Conservation (phyloP, 2,888 invertebrate species). For the Rhaphigaster nebulosa region DNA sequence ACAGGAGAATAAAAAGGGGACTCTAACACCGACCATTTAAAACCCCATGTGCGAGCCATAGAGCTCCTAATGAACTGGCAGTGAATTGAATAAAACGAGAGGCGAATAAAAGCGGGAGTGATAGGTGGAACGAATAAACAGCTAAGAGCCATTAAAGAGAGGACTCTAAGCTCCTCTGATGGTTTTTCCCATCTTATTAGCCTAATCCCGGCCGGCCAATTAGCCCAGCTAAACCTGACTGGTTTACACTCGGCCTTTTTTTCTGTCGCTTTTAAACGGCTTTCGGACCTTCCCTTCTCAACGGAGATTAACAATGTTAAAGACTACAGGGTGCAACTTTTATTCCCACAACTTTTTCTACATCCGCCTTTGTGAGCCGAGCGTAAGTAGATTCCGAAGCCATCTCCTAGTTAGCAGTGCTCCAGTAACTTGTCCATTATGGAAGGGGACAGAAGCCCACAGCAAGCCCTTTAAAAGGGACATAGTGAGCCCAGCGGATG, state of each 20-base stretch:
- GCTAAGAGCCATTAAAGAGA: conserved; percentile 46
- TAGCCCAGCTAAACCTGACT: conserved; percentile 17
- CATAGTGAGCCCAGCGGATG: background rate
- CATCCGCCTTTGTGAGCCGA: conserved; percentile 2
- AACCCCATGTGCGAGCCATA: background rate
- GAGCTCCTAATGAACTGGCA: background rate
- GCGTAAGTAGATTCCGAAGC: conserved; percentile 19
- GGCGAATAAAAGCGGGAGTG: conserved; percentile 36
- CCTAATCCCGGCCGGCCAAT: conserved; percentile 24
- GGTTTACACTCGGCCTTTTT: conserved; percentile 35
- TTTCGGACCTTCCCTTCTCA: conserved; percentile 41
- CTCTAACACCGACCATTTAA: background rate
- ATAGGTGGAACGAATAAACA: conserved; percentile 39
- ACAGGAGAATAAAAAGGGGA: background rate
- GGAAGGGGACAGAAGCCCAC: background rate
- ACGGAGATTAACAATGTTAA: conserved; percentile 34
- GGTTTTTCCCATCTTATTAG: conserved; percentile 48
- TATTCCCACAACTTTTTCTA: conserved; percentile 34
- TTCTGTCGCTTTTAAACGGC: conserved; percentile 41
- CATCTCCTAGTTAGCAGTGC: conserved; percentile 23
- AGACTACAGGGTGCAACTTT: conserved; percentile 28
- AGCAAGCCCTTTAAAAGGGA: background rate
- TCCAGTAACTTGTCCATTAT: conserved; percentile 34
- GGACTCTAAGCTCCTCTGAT: background rate
- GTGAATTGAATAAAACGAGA: conserved; percentile 34